Base-by-base conservation (phyloP, 1,140 invertebrate species). In the Brachionus paranguensis region DNA sequence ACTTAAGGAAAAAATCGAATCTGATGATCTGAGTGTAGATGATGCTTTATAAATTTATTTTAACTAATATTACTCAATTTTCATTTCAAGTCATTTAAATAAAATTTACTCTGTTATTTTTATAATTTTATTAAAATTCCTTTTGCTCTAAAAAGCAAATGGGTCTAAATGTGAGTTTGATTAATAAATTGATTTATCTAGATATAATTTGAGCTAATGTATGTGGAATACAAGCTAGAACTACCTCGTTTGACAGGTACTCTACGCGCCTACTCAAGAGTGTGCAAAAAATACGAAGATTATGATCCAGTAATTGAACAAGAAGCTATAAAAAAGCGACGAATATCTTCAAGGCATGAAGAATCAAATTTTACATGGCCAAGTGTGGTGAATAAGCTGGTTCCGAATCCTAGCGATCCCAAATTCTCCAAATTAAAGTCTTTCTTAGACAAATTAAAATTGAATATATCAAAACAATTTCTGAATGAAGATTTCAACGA, bases 221-320 rank as follows among this genome's bases (percentile, higher is more conserved):
- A 65, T 43, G 55, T 81, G 14, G 53, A 81, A 68, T 37, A 64
- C 24, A 41, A 60, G 7, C 37, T 85, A 68, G 53, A 72, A 24
- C 78, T 87, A 24, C 88, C 88, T 45, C 83, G 88, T 29, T 85
- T 89, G 47, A 87, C 87, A 8, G 86, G 86, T 29, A 87, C 88
- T n/a, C 47, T 88, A 11, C 41, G 88, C 68, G 87, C 86, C 12
- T 88, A 88, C 85, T 85, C 87, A 14, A 85, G 78, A 65, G 84
- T 87, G 20, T 64, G 85, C 24, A 83, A 85, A 17, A 68, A 84
- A 68, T 68, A 84, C 70, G 37, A 65, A 24, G 17, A 43, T n/a
- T 53, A 37, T 29, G 45, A 81, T 43, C 33, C 50, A 12, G 24
- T 7, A 4, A 45, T 45, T 50, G 74, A 70, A 60, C 84, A 60